Evolutionary conservation across 2,797 vertebrate species (phyloP).

Genomic region (Ctenopoma multispine): DNA sequence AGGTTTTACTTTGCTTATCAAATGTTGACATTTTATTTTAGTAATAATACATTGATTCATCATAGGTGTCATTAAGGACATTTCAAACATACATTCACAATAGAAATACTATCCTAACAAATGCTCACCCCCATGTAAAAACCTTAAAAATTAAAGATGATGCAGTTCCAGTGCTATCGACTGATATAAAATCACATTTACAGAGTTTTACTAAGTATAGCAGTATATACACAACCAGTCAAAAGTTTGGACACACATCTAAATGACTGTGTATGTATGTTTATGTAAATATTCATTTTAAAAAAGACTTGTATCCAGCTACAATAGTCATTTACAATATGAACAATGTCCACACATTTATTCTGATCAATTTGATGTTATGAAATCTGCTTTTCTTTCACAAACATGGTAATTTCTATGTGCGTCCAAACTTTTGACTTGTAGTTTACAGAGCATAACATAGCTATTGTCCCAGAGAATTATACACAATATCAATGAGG

Average conservation of each 20-base stretch:
- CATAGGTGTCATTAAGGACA: neutral
- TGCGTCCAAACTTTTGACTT: no score
- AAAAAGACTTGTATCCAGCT: no score
- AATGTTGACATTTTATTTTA: slow-evolving; percentile 45
- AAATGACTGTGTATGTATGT: no score
- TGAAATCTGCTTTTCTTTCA: no score
- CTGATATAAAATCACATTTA: slow-evolving; percentile 35
- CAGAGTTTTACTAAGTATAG: neutral
- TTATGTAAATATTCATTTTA: no score
- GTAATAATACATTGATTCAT: slow-evolving; percentile 9
- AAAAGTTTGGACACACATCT: no score
- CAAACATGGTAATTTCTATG: no score
- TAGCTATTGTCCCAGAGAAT: slow-evolving; percentile 1
- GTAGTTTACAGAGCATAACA: slow-evolving; percentile 4
- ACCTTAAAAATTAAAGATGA: slow-evolving; percentile 14
- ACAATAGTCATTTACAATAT: no score
- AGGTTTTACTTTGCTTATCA: slow-evolving; percentile 12
- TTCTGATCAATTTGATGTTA: no score
- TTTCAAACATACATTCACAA: neutral
- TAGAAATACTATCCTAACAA: slow-evolving; percentile 1
- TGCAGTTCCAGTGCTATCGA: slow-evolving; percentile 14
- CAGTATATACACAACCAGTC: no score
- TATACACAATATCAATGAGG: neutral
- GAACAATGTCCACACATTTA: no score
- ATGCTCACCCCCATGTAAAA: neutral